Evolutionary conservation across 1,140 invertebrate genomes (phyloP).

Genomic region (Drosophila teissieri): DNA sequence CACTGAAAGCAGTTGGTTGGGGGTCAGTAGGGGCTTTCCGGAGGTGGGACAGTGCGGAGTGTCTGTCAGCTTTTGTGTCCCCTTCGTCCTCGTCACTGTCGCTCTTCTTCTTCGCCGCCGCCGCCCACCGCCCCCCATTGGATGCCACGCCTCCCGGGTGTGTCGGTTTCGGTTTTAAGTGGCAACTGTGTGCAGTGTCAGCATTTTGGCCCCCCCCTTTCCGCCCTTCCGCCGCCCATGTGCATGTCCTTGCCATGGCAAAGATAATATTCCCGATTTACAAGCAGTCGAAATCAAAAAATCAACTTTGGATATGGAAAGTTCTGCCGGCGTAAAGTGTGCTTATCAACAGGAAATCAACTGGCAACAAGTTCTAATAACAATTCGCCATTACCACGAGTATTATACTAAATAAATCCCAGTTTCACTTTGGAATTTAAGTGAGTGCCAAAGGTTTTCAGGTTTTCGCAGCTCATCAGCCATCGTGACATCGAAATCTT

Average conservation of each 20-base stretch:
- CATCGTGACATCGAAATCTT: neutral
- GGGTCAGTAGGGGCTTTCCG: neutral
- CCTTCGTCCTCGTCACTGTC: slow-evolving; percentile 51
- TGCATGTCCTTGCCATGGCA: slow-evolving; percentile 23
- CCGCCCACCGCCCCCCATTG: slow-evolving; percentile 6
- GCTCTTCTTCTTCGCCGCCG: slow-evolving; percentile 14
- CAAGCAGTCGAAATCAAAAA: slow-evolving; percentile 45
- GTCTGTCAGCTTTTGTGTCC: slow-evolving; percentile 50
- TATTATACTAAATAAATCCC: no score
- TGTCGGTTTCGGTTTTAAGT: slow-evolving; percentile 71
- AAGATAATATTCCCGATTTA: slow-evolving; percentile 74
- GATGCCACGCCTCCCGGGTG: slow-evolving; percentile 15
- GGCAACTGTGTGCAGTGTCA: slow-evolving; percentile 77
- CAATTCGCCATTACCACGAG: no score
- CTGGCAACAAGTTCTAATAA: no score
- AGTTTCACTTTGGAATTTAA: neutral
- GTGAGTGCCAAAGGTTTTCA: no score
- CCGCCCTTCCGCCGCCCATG: neutral
- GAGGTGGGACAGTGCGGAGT: slow-evolving; percentile 31
- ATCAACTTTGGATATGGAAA: slow-evolving; percentile 22
- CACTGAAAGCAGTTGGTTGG: slow-evolving; percentile 14
- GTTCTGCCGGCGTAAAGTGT: neutral
- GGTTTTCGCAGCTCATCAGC: neutral
- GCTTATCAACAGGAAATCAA: neutral
- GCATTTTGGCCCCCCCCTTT: slow-evolving; percentile 34